Conservation (phyloP, 2,113 vertebrate species). For the Lasiurus cinereus region DNA sequence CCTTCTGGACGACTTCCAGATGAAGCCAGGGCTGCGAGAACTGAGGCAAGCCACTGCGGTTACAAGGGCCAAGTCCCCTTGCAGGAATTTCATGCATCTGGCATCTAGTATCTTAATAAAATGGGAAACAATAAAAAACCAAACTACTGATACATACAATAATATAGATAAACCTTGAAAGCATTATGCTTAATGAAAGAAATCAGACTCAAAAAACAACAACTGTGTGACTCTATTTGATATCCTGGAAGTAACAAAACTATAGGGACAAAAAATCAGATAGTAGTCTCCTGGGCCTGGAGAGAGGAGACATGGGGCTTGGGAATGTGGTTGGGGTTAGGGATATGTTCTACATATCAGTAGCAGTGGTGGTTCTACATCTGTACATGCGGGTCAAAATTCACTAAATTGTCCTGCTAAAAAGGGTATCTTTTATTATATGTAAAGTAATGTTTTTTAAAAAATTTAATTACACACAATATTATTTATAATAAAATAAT, state of each 20-base stretch:
- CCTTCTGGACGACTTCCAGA: too few species aligned
- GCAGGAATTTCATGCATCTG: too few species aligned
- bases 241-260: background rate
- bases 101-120: background rate
- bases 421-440: background rate
- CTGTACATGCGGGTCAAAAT: background rate
- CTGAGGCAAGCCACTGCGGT: too few species aligned
- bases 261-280: background rate
- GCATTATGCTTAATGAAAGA: background rate
- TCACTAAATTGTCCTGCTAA: background rate
- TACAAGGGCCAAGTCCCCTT: too few species aligned
- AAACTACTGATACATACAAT: background rate
- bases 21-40: too few species aligned
- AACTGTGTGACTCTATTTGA: background rate
- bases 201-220: background rate
- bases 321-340: background rate
- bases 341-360: background rate
- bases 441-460: background rate
- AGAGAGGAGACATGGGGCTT: rapidly evolving
- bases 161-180: background rate
- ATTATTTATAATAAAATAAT: background rate
- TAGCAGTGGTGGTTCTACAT: background rate
- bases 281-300: background rate
- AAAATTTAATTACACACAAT: background rate
- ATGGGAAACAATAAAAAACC: background rate